Percentiles rank a stretch among this genome's conserved stretches.
Evolutionary conservation across 2,113 vertebrate species (phyloP).

Genomic region (Alouatta palliata): DNA sequence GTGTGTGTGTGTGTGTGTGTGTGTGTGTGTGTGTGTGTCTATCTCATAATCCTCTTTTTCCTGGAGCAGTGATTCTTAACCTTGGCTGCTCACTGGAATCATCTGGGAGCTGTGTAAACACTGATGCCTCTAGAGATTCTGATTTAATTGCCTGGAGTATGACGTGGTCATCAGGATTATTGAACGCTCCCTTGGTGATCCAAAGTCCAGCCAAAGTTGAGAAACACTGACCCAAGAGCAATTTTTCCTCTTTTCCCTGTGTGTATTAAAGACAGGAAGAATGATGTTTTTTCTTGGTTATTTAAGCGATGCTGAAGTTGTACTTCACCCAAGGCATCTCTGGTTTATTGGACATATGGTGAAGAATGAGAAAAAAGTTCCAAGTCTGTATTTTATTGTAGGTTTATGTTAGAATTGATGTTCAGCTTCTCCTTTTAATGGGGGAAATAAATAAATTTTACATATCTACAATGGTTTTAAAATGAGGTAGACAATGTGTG

Average conservation of each 20-base stretch:
- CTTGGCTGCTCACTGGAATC: neutral
- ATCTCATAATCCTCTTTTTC: neutral
- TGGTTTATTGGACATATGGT: neutral
- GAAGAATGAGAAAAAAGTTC: conserved; percentile 8
- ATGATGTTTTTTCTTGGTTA: conserved; percentile 10
- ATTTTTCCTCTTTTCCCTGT: neutral
- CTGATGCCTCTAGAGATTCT: neutral
- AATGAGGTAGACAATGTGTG: neutral
- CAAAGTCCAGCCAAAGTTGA: neutral
- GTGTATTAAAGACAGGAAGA: neutral
- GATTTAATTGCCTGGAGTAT: neutral
- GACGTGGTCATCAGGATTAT: neutral
- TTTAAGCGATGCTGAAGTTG: neutral
- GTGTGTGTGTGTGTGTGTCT: neutral
- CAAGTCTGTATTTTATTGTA: neutral
- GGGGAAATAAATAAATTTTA: neutral
- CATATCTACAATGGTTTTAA: neutral
- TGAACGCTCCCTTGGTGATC: neutral
- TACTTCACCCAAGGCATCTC: neutral
- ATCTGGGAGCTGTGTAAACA: neutral
- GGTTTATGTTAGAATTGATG: neutral
- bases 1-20: neutral
- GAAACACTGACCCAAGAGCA: neutral
- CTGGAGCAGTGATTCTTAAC: neutral
- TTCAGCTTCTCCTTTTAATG: neutral